phyloP scores from a whole-genome alignment of 1,140 invertebrate species.

The Anastatus disparis region DNA sequence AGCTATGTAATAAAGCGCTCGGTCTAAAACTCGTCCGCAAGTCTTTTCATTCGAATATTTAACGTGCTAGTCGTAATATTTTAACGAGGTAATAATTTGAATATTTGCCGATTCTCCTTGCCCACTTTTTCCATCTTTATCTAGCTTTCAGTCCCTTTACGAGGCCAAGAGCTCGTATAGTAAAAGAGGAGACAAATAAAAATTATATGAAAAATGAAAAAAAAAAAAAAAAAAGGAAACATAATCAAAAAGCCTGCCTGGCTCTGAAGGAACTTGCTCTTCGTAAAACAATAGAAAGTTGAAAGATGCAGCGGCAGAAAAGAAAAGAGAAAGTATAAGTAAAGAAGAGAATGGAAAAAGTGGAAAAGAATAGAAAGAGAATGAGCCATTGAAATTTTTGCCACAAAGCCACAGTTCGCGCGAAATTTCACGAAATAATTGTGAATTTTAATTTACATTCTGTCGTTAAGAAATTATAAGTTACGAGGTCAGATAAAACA shows the following conservation, averaged over 20 bases:
- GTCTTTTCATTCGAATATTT: conserved; percentile 19
- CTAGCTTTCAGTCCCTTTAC: conserved; percentile 6
- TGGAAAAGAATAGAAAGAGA: not conserved
- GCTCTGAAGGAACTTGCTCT: not conserved
- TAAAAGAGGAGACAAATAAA: too few relatives aligned
- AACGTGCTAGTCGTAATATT: conserved; percentile 21
- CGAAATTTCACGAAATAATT: too few relatives aligned
- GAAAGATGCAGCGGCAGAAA: not conserved
- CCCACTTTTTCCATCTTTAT: too few relatives aligned
- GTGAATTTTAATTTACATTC: too few relatives aligned
- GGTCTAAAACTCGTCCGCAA: not conserved
- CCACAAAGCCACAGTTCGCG: too few relatives aligned
- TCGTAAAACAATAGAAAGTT: not conserved
- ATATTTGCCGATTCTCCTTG: too few relatives aligned
- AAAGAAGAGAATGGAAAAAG: not conserved
- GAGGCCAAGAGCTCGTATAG: not conserved
- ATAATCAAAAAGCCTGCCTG: not conserved
- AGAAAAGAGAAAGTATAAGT: not conserved
- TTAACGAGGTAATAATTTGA: conserved; percentile 28
- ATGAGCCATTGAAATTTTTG: too few relatives aligned
- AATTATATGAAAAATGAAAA: too few relatives aligned
- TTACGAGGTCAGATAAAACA: too few relatives aligned
- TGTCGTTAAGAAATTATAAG: too few relatives aligned
- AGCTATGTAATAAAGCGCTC: not conserved
- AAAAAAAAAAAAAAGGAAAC: not conserved